Base-by-base conservation (phyloP, 2,113 vertebrate genomes). In the Nerophis lumbriciformis region DNA sequence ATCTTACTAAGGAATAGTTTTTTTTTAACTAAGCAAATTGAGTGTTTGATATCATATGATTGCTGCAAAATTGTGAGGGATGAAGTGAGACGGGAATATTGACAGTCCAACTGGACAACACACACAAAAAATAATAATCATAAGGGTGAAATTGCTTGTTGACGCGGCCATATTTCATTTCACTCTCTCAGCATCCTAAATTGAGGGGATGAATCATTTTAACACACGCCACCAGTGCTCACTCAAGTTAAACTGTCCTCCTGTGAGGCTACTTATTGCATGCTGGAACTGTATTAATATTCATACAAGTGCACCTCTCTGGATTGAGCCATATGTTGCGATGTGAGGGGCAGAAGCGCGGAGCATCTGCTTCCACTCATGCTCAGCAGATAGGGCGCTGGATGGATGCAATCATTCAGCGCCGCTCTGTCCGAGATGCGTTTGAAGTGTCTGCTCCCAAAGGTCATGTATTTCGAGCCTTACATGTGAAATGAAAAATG, bases 241-340 rank as follows among this genome's bases (percentile, higher is more conserved):
- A 56, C 70, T 76, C 67, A 52, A 66, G 39, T 59, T 71, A 69
- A 81, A 73, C 72, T 68, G 72, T 60, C 56, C 53, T 72, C 51
- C 71, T 42, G 47, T 49, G 59, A 74, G 57, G 48, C 61, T 51
- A 35, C 54, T 48, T 66, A 53, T 65, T 79, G 66, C 65, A 56
- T 61, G 38, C 53, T 71, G 52, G 54, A 68, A 63, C 8, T 61
- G 53, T 60, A 78, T 80, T 81, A 82, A 70, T 83, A 89, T 86
- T 82, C 79, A 72, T 64, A 73, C 53, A 68, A 71, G 63, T 59
- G 53, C 51, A 64, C 57, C 47, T 65, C 44, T 68, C 70, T 64
- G 63, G 48, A 71, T 79, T 19, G 57, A 64, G 62, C 80, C 80
- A 70, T 85, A 72, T 82, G 78, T 80, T 79, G 76, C 38, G 62